These are phyloP conservation scores for Pseudolaguvia tuberculata DNA, from an alignment of 2,113 vertebrate genomes.

Conservation along the genomic window DNA sequence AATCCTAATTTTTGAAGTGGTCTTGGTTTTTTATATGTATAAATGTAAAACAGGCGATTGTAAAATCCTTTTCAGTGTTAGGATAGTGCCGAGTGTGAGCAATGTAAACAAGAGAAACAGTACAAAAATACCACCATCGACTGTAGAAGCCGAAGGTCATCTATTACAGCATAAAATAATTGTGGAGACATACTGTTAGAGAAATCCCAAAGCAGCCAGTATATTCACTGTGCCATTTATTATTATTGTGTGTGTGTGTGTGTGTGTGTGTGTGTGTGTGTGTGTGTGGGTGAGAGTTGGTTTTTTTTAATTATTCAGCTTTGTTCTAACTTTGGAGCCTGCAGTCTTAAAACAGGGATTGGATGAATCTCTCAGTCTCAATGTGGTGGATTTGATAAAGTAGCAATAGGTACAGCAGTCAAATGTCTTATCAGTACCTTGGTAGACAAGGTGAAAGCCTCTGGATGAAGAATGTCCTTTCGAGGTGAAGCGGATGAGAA, in stretches of 20 bases:
- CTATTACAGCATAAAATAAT: constrained; percentile 42
- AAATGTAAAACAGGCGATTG: not conserved
- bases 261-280: constrained; percentile 23
- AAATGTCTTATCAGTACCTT: constrained; percentile 70
- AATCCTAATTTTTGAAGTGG: not conserved
- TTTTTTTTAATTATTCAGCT: constrained; percentile 18
- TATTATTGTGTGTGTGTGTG: too few relatives aligned
- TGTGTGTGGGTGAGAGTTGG: constrained; percentile 18
- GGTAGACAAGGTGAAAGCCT: constrained; percentile 98
- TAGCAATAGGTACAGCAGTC: constrained; percentile 3
- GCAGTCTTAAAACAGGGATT: constrained; percentile 19
- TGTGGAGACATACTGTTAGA: constrained; percentile 11
- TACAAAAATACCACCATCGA: constrained; percentile 22
- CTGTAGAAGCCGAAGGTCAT: constrained; percentile 45
- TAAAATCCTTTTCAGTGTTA: not conserved
- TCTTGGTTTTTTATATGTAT: not conserved
- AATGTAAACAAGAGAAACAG: constrained; percentile 22
- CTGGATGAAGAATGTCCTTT: constrained; percentile 87
- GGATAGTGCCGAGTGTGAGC: not conserved
- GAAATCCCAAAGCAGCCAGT: constrained; percentile 18
- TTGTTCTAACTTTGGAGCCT: not conserved
- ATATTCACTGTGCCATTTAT: constrained; percentile 29
- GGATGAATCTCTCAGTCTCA: not conserved
- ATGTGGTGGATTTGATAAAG: constrained; percentile 13
- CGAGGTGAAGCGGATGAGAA: constrained; percentile 91